These are phyloP conservation scores for Megalopta genalis DNA, from an alignment of 1,140 invertebrate species.

Conservation along the genomic window DNA sequence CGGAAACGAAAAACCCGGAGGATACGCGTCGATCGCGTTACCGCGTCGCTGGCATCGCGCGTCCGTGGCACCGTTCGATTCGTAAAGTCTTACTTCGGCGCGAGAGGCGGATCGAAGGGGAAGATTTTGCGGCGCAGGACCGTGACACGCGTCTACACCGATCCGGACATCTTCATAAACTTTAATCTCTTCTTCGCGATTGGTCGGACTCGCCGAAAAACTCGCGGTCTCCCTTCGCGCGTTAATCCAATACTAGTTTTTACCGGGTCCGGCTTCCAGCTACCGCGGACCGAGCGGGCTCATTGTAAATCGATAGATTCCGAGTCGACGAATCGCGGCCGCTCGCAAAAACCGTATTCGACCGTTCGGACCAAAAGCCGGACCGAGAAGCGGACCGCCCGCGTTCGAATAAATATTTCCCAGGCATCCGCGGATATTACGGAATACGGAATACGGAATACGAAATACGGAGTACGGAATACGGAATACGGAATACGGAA, in stretches of 20 bases:
- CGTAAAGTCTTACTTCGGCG: too few species aligned
- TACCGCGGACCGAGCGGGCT: constrained; percentile 38
- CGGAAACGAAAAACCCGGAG: constrained; percentile 6
- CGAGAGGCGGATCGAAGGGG: background rate
- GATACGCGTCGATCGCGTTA: too few species aligned
- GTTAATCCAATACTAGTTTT: constrained; percentile 68
- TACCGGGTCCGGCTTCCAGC: constrained; percentile 37
- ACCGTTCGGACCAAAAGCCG: background rate
- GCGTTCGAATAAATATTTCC: constrained; percentile 55
- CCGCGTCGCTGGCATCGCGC: too few species aligned
- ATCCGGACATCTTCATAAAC: constrained; percentile 60
- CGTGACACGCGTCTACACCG: constrained; percentile 52
- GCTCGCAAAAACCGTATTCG: constrained; percentile 54
- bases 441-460: constrained; percentile 43
- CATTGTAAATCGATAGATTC: constrained; percentile 65
- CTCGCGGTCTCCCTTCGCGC: constrained; percentile 43
- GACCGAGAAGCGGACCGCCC: constrained; percentile 27
- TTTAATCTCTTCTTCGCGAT: constrained; percentile 43
- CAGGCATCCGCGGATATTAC: constrained; percentile 42
- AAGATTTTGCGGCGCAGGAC: constrained; percentile 10
- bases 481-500: constrained; percentile 47
- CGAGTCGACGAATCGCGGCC: constrained; percentile 25
- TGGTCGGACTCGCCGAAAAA: constrained; percentile 52
- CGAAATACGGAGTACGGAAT: too few species aligned
- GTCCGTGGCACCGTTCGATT: too few species aligned